A percentile compares a stretch with the other conserved stretches of the same genome.
Conservation (phyloP, 2,888 invertebrate species). For the Emesis russula region DNA sequence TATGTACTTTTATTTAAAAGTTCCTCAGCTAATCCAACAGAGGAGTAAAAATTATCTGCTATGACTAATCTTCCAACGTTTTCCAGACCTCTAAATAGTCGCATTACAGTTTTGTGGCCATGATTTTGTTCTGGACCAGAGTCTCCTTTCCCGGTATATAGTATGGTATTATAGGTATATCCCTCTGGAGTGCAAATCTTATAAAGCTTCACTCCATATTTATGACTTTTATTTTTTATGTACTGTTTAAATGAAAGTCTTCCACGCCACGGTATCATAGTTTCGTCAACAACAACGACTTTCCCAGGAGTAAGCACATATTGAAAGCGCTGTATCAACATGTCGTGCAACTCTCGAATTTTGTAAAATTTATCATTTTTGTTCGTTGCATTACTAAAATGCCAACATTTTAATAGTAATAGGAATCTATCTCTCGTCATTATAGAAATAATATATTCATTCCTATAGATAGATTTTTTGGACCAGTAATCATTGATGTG, state of each 20-base stretch:
- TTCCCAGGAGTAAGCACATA: no score
- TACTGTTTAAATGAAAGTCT: neutral
- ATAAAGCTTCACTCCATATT: slow-evolving; percentile 6
- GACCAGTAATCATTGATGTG: neutral
- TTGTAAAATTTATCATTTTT: neutral
- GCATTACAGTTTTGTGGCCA: neutral
- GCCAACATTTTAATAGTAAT: neutral
- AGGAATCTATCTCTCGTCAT: neutral
- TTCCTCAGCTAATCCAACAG: slow-evolving; percentile 83
- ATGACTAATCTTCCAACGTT: neutral
- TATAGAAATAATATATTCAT: neutral
- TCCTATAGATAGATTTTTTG: neutral
- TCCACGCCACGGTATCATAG: no score
- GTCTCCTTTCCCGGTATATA: slow-evolving; percentile 4
- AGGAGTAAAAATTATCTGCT: slow-evolving; percentile 64
- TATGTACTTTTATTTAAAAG: slow-evolving; percentile 77
- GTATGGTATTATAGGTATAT: neutral
- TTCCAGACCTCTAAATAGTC: neutral
- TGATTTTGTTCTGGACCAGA: neutral
- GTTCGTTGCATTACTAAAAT: neutral
- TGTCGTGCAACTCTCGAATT: neutral
- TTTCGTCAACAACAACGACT: no score
- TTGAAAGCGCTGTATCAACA: no score
- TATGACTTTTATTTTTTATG: slow-evolving; percentile 21
- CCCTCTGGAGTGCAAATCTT: slow-evolving; percentile 10